phyloP scores from a whole-genome alignment of 2,113 vertebrate species.

The Crocuta crocuta region DNA sequence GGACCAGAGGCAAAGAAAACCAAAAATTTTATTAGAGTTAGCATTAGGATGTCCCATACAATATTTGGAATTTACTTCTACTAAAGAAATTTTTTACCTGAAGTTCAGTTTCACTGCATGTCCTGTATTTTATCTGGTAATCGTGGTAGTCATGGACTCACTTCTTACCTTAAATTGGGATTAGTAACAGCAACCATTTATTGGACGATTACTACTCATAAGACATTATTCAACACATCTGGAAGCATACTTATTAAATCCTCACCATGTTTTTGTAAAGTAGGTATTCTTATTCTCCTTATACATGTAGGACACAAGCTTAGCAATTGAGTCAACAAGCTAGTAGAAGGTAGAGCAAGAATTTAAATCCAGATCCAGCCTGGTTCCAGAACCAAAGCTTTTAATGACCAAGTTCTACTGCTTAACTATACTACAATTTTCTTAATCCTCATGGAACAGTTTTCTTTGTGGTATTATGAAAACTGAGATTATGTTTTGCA shows the following conservation, averaged over 20 bases:
- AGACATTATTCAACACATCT: neutral
- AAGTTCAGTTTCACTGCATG: neutral
- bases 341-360: neutral
- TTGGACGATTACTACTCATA: neutral
- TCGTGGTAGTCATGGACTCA: neutral
- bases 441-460: neutral
- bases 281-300: neutral
- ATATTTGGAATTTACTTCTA: neutral
- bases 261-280: neutral
- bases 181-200: neutral
- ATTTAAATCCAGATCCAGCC: neutral
- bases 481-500: neutral
- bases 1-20: constrained; percentile 23
- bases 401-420: neutral
- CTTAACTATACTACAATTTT: neutral
- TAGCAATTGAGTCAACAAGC: neutral
- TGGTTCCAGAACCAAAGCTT: neutral
- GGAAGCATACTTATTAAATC: neutral
- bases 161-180: constrained; percentile 28
- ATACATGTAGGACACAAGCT: neutral
- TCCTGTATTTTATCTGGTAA: neutral
- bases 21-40: constrained; percentile 70
- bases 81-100: neutral
- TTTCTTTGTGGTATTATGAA: neutral
- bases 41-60: neutral